A percentile compares a stretch with the other conserved stretches of the same genome.
Conservation (phyloP, 2,888 invertebrate genomes). For the Yponomeuta cagnagella region DNA sequence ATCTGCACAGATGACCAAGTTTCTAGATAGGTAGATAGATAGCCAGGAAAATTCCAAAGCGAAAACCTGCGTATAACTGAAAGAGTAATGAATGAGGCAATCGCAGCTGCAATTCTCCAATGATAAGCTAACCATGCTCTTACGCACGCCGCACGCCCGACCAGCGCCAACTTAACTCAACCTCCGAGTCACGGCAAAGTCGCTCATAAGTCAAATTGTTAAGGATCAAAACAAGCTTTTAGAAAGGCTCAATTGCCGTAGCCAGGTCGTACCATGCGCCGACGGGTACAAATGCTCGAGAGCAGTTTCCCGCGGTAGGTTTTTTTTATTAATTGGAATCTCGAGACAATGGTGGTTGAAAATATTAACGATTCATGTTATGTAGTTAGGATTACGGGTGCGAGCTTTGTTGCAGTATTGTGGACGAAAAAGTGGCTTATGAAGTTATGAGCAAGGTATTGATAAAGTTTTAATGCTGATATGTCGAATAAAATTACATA, state of each 20-base stretch:
- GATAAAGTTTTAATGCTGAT: not conserved
- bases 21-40: not conserved
- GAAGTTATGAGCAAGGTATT: not conserved
- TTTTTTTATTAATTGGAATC: constrained; percentile 28
- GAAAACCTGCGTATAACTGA: constrained; percentile 1
- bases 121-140: constrained; percentile 14
- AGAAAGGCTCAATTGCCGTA: not conserved
- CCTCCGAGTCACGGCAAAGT: not conserved
- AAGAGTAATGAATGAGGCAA: constrained; percentile 4
- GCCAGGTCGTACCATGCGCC: constrained; percentile 48
- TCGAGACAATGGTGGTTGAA: constrained; percentile 46
- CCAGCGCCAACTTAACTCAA: not conserved
- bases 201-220: not conserved
- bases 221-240: constrained; percentile 4
- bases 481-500: no score
- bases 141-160: constrained; percentile 9
- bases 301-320: constrained; percentile 40
- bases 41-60: not conserved
- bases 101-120: constrained; percentile 4
- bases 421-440: not conserved
- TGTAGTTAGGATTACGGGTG: constrained; percentile 16
- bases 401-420: not conserved
- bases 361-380: constrained; percentile 26
- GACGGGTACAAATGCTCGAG: constrained; percentile 41
- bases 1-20: not conserved